phyloP scores from a whole-genome alignment of 2,888 invertebrate species.

The Eupithecia inturbata region DNA sequence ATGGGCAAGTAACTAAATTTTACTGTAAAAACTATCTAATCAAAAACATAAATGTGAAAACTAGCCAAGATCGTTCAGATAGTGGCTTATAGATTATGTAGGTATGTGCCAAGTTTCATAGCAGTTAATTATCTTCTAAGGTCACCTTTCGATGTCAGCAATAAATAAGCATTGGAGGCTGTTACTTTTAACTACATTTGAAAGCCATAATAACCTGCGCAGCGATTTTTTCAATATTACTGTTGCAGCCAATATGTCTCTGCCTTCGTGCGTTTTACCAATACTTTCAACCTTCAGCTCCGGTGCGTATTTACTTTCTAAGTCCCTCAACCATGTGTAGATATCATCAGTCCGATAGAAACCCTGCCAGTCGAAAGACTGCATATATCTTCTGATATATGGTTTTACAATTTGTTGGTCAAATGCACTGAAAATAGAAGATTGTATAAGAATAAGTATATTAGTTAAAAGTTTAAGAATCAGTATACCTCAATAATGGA shows the following conservation, averaged over 20 bases:
- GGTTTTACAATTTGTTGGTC: conserved; percentile 59
- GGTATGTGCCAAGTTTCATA: no score
- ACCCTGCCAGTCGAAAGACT: conserved; percentile 75
- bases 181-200: not conserved
- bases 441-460: not conserved
- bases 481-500: not conserved
- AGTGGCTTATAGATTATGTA: no score
- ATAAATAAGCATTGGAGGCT: no score
- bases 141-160: no score
- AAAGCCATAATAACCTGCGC: not conserved
- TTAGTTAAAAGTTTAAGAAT: not conserved
- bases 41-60: no score
- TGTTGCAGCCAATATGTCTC: conserved; percentile 9
- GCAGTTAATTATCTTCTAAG: no score
- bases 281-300: not conserved
- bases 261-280: conserved; percentile 3
- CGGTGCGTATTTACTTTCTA: not conserved
- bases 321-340: conserved; percentile 76
- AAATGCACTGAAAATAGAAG: conserved; percentile 53
- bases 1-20: not conserved
- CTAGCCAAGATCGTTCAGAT: no score
- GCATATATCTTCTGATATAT: conserved; percentile 58
- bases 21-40: not conserved
- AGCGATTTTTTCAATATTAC: not conserved
- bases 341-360: conserved; percentile 85